Conservation (phyloP, 2,888 invertebrate species). For the Xanthia togata region DNA sequence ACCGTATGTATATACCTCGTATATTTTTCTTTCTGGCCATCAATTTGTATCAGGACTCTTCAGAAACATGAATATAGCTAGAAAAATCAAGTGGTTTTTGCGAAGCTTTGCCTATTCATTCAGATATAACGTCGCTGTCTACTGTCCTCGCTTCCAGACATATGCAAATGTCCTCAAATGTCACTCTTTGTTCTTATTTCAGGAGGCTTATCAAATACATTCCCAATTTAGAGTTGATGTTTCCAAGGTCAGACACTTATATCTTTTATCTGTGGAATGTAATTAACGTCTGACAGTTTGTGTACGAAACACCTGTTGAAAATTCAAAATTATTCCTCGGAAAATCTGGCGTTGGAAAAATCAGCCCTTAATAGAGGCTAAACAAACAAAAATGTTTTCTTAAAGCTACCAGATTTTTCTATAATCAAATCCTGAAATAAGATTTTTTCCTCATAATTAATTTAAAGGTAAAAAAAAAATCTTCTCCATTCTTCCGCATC, state of each 20-base stretch:
- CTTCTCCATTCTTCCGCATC: conserved; percentile 20
- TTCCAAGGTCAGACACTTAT: background rate
- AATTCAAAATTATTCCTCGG: background rate
- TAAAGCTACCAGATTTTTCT: background rate
- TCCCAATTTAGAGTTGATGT: background rate
- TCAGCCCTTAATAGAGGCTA: background rate
- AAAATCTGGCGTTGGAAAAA: background rate
- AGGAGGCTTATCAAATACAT: conserved; percentile 2
- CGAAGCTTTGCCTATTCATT: conserved; percentile 21
- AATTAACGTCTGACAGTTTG: background rate
- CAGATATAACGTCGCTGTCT: conserved; percentile 14
- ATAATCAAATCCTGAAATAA: background rate
- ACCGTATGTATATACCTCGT: background rate
- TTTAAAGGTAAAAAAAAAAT: conserved; percentile 29
- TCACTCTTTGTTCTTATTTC: conserved; percentile 18
- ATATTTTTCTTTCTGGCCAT: conserved; percentile 10
- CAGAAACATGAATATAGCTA: conserved; percentile 12
- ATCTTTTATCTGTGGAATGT: background rate
- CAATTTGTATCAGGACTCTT: conserved; percentile 23
- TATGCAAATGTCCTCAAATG: conserved; percentile 29
- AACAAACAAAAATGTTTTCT: background rate
- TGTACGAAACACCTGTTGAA: background rate
- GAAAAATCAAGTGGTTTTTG: conserved; percentile 20
- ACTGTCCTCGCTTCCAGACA: conserved; percentile 8
- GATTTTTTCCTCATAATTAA: conserved; percentile 42